Base-by-base conservation (phyloP, 1,140 invertebrate species). In the Leucophenga varia region DNA sequence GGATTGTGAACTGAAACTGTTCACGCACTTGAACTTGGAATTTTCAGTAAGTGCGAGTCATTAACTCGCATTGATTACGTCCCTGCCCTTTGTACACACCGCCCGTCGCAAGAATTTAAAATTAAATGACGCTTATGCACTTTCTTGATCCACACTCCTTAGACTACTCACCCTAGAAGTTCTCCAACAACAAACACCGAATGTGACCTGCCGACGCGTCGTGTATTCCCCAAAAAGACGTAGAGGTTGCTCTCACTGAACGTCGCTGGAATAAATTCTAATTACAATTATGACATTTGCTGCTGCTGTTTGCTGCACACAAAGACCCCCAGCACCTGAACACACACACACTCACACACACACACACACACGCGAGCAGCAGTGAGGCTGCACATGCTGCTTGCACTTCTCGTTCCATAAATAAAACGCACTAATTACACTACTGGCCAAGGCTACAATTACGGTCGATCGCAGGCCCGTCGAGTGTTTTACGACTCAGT, bases 321-420 rank as follows among this genome's bases (percentile, higher is more conserved):
- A 47, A 43, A 57, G 61, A 65, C 61, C 61, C 61, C 61, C 61
- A 65, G 61, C 63, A 65, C 61, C 61, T 65, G 61, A 64, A 30
- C 28, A 30, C 28, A 30, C 48, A 49, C 30, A 36, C 28, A 35
- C 5, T 32, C 39, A 47, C 16, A 20, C 5, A 17, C 18, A 17
- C 38, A 40, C 22, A 37, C 14, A 19, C 20, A 42, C 13, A 13
- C 16, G 28, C 17, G 12, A 3, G 36, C 5, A 17, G 39, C 30
- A 8, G 18, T 16, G 19, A 12, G 12, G 21, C 22, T 54, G 38
- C 60, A 48, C 56, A 53, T 53, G 60, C 50, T n/a, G 60, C 42
- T 40, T 28, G 45, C 19, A 22, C 47, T 43, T 12, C 45, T 21
- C 22, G 52, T 43, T 59, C 44, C 46, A 67, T 63, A 65, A 59